Base-by-base conservation (phyloP, 2,888 invertebrate species). In the Norana najaformis region DNA sequence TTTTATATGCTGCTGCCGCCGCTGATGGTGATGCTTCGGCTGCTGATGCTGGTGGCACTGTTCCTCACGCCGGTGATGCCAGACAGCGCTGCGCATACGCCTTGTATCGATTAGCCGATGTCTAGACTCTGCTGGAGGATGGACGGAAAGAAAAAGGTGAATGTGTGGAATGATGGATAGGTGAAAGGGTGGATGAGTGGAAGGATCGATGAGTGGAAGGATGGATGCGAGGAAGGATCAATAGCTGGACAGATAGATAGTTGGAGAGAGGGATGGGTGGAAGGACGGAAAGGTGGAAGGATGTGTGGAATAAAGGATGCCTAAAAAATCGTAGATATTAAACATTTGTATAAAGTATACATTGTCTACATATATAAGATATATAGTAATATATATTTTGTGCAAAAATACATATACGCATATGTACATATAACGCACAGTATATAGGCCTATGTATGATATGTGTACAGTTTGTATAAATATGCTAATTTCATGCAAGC, bases 81-180 rank as follows among this genome's bases (percentile, higher is more conserved):
- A 85, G 85, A 36, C 85, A 23, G 36, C 36, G 3, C 16, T 85
- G 85, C 85, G 16, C 35, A 85, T 36, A 35, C 69, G 69, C n/a
- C 69, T 30, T 8, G 69, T 69, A 69, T 69, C 69, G 69, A 69
- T 69, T 69, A 69, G 69, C 69, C 30, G 1, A n/a, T n/a, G 69
- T 69, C 69, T 69, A 69, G 69, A 69, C 69, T 30, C 69, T n/a
- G n/a, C n/a, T n/a, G n/a, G n/a, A n/a, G 69, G 69, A 69, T 69
- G 69, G 69, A 69, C n/a, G 69, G 41, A 18, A 16, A 18, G 69
- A 69, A 18, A 18, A 16, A 18, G 69, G n/a, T 69, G 69, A 11
- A n/a, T 69, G n/a, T 30, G 69, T n/a, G 11, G 69, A n/a, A 69
- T 11, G 69, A 53, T 53, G 53, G 23, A 53, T 53, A n/a, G 69